Conservation (phyloP, 2,888 invertebrate species). For the Ellobium chinense region DNA sequence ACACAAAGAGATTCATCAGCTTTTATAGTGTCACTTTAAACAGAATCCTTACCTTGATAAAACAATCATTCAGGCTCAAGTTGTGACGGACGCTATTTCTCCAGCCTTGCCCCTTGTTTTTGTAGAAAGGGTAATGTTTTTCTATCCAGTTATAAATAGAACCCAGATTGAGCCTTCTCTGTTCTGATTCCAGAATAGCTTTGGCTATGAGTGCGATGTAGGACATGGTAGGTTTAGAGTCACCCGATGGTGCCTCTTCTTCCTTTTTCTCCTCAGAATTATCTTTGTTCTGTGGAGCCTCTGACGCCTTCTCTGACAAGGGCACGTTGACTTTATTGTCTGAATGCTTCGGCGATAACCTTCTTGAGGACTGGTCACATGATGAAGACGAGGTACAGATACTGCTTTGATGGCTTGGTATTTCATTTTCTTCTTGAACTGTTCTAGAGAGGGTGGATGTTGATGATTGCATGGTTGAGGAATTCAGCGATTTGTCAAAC, state of each 20-base stretch:
- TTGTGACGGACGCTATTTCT: slow-evolving; percentile 77
- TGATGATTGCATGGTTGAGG: neutral
- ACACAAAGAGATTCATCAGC: too few relatives aligned
- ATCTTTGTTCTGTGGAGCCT: neutral
- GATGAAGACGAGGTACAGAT: neutral
- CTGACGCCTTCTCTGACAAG: neutral
- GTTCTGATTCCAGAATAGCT: slow-evolving; percentile 73
- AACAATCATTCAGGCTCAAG: slow-evolving; percentile 77
- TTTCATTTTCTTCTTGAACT: neutral
- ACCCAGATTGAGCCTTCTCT: slow-evolving; percentile 74
- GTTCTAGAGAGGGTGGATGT: neutral
- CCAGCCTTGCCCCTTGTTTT: slow-evolving; percentile 76
- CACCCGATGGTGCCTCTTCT: slow-evolving; percentile 37
- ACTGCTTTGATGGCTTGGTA: neutral
- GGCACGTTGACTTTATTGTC: neutral
- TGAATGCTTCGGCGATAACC: neutral
- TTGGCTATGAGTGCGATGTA: slow-evolving; percentile 78
- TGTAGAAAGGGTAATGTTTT: slow-evolving; percentile 75
- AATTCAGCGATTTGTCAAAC: neutral
- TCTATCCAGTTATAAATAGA: slow-evolving; percentile 78
- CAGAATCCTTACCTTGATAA: slow-evolving; percentile 62
- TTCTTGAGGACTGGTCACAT: neutral
- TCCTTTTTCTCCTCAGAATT: neutral
- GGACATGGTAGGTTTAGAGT: slow-evolving; percentile 74
- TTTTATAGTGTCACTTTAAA: too few relatives aligned